Evolutionary conservation across 2,113 vertebrate genomes (phyloP), one percentile per base, ranked within the genome.

Genomic region (Speoplatyrhinus poulsoni): DNA sequence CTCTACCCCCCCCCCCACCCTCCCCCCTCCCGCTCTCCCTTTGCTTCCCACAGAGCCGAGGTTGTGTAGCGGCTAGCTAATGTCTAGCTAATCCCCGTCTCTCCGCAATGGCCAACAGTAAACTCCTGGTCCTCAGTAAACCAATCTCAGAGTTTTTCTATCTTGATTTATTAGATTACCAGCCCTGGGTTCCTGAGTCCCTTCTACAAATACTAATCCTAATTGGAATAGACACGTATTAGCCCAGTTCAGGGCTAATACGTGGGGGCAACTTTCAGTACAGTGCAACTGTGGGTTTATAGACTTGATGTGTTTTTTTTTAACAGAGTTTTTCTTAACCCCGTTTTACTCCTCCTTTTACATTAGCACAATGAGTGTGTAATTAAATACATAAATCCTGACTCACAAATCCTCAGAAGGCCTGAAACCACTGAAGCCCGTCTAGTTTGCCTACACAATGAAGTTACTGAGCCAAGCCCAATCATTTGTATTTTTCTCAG

Each of bases 111-210:
- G 91, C 91, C 89, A 92, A 80, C 80, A 70, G 89, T 92, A 95
- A 95, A 95, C 1, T 94, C 95, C 91, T 6, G 90, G 90, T 83
- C 90, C 88, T 92, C 89, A 91, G 93, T 94, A 94, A 95, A 95
- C 93, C 94, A 94, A 95, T 94, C 92, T 87, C 82, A 62, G 90
- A 93, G 91, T 94, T 96, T 93, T 94, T 94, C 95, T 92, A 91
- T 91, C 91, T 91, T 87, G 89, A 93, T 94, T 94, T 95, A 92
- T 90, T 94, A 95, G 94, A 93, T 94, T 91, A 96, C 93, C 88
- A 91, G 90, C 89, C 85, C 92, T 85, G 89, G 90, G 83, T 93
- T 88, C 85, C 87, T 89, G 91, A 94, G 85, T 90, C 85, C 80
- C 83, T 85, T 79, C 88, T 58, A 91, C 88, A 88, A 82, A 82